phyloP scores from a whole-genome alignment of 2,888 invertebrate genomes.

The Seira ritae region DNA sequence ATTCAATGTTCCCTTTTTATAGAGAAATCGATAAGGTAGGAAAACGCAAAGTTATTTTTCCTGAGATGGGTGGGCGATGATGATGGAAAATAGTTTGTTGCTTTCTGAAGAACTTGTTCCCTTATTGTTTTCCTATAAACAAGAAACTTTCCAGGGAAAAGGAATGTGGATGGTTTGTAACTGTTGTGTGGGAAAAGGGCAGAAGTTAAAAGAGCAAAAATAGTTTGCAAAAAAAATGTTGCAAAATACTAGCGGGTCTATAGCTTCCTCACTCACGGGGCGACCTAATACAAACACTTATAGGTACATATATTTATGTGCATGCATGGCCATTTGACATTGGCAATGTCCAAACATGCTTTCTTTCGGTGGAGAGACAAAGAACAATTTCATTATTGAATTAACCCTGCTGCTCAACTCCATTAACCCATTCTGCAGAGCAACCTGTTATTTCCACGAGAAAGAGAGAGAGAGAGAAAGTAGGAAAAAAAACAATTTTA shows the following conservation, averaged over 20 bases:
- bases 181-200: background rate
- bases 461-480: too few species aligned
- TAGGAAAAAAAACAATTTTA: too few species aligned
- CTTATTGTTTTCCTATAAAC: slow-evolving; percentile 1
- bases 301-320: too few species aligned
- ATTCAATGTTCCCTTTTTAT: background rate
- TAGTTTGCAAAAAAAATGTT: slow-evolving; percentile 6
- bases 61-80: background rate
- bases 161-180: background rate
- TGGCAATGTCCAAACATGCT: too few species aligned
- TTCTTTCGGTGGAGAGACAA: too few species aligned
- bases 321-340: too few species aligned
- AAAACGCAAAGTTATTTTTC: slow-evolving; percentile 1
- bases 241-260: background rate
- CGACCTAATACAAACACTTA: too few species aligned
- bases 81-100: background rate
- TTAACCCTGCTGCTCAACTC: too few species aligned
- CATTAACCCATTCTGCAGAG: too few species aligned
- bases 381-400: too few species aligned
- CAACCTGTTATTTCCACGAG: too few species aligned
- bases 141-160: background rate
- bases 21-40: background rate
- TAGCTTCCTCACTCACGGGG: too few species aligned
- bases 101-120: background rate
- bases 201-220: background rate